phyloP scores from a whole-genome alignment of 1,140 invertebrate genomes.

The Eumaeus atala region DNA sequence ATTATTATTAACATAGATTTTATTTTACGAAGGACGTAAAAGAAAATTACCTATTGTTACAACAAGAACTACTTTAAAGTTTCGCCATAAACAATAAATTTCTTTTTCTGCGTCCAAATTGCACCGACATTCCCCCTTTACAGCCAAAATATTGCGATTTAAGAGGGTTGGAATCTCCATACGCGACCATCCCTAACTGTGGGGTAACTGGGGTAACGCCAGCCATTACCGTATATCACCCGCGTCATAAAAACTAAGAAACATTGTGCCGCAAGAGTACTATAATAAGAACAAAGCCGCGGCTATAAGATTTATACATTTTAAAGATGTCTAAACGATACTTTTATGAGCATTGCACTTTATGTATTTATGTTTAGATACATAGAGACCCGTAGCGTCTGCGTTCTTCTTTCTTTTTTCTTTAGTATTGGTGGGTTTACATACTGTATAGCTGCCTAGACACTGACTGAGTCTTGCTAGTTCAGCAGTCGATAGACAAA shows the following conservation, averaged over 20 bases:
- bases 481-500: too few relatives aligned
- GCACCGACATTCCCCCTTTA: constrained; percentile 27
- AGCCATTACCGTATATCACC: constrained; percentile 57
- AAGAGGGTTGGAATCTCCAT: constrained; percentile 50
- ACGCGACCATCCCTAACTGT: constrained; percentile 30
- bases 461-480: too few relatives aligned
- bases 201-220: constrained; percentile 36
- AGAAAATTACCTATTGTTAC: too few relatives aligned
- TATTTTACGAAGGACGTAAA: too few relatives aligned
- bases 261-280: constrained; percentile 47
- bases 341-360: too few relatives aligned
- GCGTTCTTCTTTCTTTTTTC: too few relatives aligned
- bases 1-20: too few relatives aligned
- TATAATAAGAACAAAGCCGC: constrained; percentile 35
- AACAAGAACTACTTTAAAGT: constrained; percentile 3
- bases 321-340: not conserved
- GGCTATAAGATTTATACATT: constrained; percentile 26
- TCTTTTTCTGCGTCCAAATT: constrained; percentile 19
- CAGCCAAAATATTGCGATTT: constrained; percentile 49
- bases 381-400: too few relatives aligned
- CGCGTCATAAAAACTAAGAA: constrained; percentile 62
- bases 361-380: too few relatives aligned
- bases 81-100: constrained; percentile 16
- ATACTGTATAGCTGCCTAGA: too few relatives aligned
- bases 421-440: too few relatives aligned